Conservation (phyloP, 1,140 invertebrate genomes). For the Drosophila kikkawai region DNA sequence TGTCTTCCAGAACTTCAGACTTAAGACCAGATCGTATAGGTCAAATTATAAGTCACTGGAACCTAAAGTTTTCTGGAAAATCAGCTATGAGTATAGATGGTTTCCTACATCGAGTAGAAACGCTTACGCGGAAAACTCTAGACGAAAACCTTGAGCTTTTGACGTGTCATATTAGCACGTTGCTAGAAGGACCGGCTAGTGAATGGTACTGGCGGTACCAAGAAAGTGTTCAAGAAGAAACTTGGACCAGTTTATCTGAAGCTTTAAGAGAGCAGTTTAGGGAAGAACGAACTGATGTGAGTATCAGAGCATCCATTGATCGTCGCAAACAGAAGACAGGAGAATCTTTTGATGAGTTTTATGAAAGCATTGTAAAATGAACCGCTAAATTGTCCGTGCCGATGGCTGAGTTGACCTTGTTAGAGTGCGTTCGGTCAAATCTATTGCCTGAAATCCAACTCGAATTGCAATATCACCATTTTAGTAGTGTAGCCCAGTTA, state of each 20-base stretch:
- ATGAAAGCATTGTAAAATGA: neutral
- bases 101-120: neutral
- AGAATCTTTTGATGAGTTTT: neutral
- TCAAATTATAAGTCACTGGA: constrained; percentile 2
- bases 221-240: no score
- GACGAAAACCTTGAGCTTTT: no score
- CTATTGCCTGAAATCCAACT: neutral
- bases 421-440: neutral
- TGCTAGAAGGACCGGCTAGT: no score
- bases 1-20: neutral
- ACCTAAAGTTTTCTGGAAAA: neutral
- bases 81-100: neutral
- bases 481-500: neutral
- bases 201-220: no score
- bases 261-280: no score
- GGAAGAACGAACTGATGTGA: no score
- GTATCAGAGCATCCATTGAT: neutral
- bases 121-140: no score
- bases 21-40: neutral
- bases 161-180: no score
- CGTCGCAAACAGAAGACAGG: neutral
- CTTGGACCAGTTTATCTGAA: no score
- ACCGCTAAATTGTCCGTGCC: neutral
- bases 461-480: neutral
- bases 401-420: neutral